Evolutionary conservation across 2,888 invertebrate genomes (phyloP).

Genomic region (Cheilosia impressa): DNA sequence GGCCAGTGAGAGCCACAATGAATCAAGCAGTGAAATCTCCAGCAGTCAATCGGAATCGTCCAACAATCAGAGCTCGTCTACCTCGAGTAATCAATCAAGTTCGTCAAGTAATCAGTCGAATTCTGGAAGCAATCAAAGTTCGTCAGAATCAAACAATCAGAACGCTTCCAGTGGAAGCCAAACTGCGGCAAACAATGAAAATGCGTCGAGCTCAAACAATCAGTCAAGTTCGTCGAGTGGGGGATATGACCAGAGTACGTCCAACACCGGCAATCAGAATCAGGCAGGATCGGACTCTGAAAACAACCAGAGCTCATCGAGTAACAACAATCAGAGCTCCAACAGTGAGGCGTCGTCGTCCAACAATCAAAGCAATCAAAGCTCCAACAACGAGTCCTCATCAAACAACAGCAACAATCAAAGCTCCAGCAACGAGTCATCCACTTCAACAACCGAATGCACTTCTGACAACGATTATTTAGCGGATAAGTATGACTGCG

Average conservation of each 20-base stretch:
- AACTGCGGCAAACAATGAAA: constrained; percentile 39
- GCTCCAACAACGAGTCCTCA: constrained; percentile 34
- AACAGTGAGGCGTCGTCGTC: constrained; percentile 64
- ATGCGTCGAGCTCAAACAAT: constrained; percentile 61
- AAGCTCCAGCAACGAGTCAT: constrained; percentile 60
- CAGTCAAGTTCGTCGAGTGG: constrained; percentile 26
- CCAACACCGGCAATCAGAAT: constrained; percentile 28
- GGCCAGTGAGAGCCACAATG: constrained; percentile 32
- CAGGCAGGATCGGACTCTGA: constrained; percentile 43
- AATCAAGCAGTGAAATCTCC: constrained; percentile 36
- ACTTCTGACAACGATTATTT: constrained; percentile 83
- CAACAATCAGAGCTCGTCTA: constrained; percentile 64
- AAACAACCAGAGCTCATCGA: constrained; percentile 42
- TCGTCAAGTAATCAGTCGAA: constrained; percentile 71
- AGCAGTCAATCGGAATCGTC: constrained; percentile 54
- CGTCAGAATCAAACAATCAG: constrained; percentile 4
- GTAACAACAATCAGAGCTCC: constrained; percentile 49
- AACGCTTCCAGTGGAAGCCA: constrained; percentile 19
- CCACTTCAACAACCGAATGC: constrained; percentile 78
- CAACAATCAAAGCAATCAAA: constrained; percentile 42
- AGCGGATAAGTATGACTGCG: constrained; percentile 84
- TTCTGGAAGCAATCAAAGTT: constrained; percentile 37
- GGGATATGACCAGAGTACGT: constrained; percentile 37
- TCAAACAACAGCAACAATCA: constrained; percentile 41
- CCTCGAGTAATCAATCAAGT: constrained; percentile 49